Percentiles rank a stretch among this genome's conserved stretches.
phyloP scores from a whole-genome alignment of 2,113 vertebrate genomes.

The Pedetes capensis region DNA sequence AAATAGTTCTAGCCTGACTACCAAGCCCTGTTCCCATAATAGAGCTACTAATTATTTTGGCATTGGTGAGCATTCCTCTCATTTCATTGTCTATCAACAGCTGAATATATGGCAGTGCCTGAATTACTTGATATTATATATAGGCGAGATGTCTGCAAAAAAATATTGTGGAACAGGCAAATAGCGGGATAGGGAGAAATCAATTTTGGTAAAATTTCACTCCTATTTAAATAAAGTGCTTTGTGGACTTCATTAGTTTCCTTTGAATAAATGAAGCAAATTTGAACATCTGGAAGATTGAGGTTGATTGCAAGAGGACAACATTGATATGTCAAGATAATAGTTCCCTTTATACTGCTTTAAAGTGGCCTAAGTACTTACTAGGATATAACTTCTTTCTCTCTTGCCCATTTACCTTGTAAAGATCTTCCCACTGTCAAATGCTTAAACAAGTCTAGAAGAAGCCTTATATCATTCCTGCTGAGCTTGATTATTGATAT shows the following conservation, averaged over 20 bases:
- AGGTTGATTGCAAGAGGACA: slow-evolving; percentile 64
- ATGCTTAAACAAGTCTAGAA: slow-evolving; percentile 39
- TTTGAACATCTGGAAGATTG: slow-evolving; percentile 57
- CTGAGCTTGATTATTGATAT: slow-evolving; percentile 9
- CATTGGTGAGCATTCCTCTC: slow-evolving; percentile 70
- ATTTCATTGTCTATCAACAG: slow-evolving; percentile 72
- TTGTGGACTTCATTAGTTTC: slow-evolving; percentile 73
- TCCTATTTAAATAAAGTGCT: slow-evolving; percentile 70
- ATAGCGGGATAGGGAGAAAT: slow-evolving; percentile 25
- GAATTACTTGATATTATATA: slow-evolving; percentile 73
- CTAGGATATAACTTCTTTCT: slow-evolving; percentile 7
- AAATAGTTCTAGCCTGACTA: slow-evolving; percentile 48
- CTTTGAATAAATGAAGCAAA: slow-evolving; percentile 69
- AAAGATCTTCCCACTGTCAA: slow-evolving; percentile 53
- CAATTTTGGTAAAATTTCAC: slow-evolving; percentile 63
- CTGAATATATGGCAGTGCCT: slow-evolving; percentile 68
- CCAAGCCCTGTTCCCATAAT: slow-evolving; percentile 55
- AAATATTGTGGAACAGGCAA: slow-evolving; percentile 74
- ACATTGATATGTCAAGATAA: slow-evolving; percentile 30
- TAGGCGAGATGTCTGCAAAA: slow-evolving; percentile 75
- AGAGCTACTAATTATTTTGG: slow-evolving; percentile 71
- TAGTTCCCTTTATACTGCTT: slow-evolving; percentile 31
- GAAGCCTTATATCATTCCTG: background rate
- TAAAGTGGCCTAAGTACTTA: slow-evolving; percentile 54
- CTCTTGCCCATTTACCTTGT: slow-evolving; percentile 59